Evolutionary conservation across 2,113 vertebrate species (phyloP), one percentile per base, ranked within the genome.

Genomic region (Heterotis niloticus): DNA sequence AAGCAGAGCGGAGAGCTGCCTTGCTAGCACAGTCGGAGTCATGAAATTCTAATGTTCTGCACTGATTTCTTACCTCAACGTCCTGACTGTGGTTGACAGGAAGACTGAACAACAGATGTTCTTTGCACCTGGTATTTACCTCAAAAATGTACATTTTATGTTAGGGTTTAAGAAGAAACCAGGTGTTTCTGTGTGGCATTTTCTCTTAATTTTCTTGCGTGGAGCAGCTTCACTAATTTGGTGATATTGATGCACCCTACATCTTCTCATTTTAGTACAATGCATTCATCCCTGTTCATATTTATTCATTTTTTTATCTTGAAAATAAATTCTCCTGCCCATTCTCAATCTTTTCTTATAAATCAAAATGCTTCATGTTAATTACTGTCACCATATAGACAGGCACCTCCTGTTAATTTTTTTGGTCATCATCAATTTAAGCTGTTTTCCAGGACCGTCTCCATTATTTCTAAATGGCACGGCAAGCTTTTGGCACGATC

Each of bases 1-100:
- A 86, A 88, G 86, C 86, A 87, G 80, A 81, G 84, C 82, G 83
- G 82, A 86, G 86, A 87, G 59, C 11, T 70, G 69, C 59, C 60
- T 34, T 7, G 13, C 62, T 51, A 64, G 88, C 80, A 72, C 84
- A 87, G 90, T 86, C 82, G 81, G 87, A 90, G 91, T 91, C 89
- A 91, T 91, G 88, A 91, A 84, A 89, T 86, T 86, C 80, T 73
- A 73, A 67, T 71, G 73, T 34, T 64, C 34, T 44, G 7, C 34
- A 44, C 34, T 62, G 20, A 20, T 74, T n/a, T 72, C 18, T 56
- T 72, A 72, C 70, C n/a, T 17, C 11, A 57, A 24, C 14, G 52
- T 74, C 54, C 12, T 23, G 17, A 23, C 1, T 74, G 12, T 20
- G 17, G 71, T 62, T 62, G 59, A 62, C 20, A 62, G 59, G 20